Evolutionary conservation across 2,113 vertebrate genomes (phyloP).

Genomic region (Euleptes europaea): DNA sequence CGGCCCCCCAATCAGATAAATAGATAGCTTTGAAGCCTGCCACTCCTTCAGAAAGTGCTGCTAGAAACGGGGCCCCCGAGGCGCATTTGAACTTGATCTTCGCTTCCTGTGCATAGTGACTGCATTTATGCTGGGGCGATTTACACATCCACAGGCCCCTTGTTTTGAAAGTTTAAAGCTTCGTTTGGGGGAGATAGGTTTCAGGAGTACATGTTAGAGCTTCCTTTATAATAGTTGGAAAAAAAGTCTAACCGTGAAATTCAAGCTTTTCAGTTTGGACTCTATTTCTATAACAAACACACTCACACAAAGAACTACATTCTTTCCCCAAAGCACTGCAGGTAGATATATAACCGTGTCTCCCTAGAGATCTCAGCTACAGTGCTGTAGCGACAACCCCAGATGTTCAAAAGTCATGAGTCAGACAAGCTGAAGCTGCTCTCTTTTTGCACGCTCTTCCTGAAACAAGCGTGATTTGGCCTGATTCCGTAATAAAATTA

Average conservation of each 20-base stretch:
- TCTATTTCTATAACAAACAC: constrained; percentile 45
- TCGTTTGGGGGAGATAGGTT: constrained; percentile 54
- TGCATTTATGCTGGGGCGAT: constrained; percentile 49
- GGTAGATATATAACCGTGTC: not conserved
- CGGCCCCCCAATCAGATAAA: constrained; percentile 39
- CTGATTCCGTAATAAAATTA: not conserved
- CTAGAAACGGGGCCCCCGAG: constrained; percentile 53
- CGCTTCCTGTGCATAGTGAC: constrained; percentile 65
- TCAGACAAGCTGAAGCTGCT: not conserved
- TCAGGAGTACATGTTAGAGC: constrained; percentile 35
- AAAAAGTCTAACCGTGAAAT: constrained; percentile 59
- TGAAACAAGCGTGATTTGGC: constrained; percentile 10
- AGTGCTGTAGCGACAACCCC: constrained; percentile 1
- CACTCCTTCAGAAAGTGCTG: constrained; percentile 60
- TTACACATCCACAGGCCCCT: constrained; percentile 57
- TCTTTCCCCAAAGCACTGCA: constrained; percentile 1
- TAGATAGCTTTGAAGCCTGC: constrained; percentile 67
- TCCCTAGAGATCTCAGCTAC: not conserved
- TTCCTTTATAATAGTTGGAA: constrained; percentile 51
- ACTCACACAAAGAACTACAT: constrained; percentile 57
- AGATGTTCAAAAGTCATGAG: not conserved
- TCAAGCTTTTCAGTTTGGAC: constrained; percentile 50
- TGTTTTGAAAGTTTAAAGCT: constrained; percentile 55
- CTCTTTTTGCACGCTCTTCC: not conserved
- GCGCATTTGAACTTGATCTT: constrained; percentile 68